Conservation (phyloP, 2,797 vertebrate genomes). For the Lophius americanus region DNA sequence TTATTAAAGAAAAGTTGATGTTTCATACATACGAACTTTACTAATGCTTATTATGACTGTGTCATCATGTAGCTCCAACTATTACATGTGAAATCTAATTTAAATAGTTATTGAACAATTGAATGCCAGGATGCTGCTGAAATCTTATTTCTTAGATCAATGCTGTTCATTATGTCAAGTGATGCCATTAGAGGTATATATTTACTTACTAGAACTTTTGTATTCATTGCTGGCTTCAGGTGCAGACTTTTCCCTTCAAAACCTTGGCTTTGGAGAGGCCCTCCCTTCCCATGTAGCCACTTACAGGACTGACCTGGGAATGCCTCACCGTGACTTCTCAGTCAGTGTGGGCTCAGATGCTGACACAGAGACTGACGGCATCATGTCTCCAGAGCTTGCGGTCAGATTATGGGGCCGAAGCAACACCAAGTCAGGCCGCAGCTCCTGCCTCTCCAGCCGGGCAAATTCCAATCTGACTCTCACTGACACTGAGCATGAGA, state of each 20-base stretch:
- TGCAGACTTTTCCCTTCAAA: conserved; percentile 90
- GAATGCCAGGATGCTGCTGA: too few species aligned
- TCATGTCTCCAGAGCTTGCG: conserved; percentile 92
- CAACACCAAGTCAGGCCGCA: conserved; percentile 93
- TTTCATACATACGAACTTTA: background rate
- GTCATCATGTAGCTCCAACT: too few species aligned
- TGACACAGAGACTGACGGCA: conserved; percentile 91
- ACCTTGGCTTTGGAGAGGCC: conserved; percentile 91
- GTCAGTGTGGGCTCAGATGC: conserved; percentile 91
- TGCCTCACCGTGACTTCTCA: conserved; percentile 93
- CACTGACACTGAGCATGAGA: conserved; percentile 97
- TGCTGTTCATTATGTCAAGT: too few species aligned
- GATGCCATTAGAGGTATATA: conserved; percentile 4
- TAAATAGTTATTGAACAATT: too few species aligned
- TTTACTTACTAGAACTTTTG: conserved; percentile 23
- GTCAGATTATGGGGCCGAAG: conserved; percentile 91
- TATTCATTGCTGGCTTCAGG: conserved; percentile 74
- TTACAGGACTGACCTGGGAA: conserved; percentile 89
- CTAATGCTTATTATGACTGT: too few species aligned
- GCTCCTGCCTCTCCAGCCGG: conserved; percentile 96
- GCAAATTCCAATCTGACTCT: conserved; percentile 98
- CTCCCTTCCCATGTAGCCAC: conserved; percentile 87
- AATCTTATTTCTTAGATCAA: too few species aligned
- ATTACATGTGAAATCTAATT: too few species aligned
- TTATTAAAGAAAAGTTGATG: background rate